Conservation (phyloP, 2,888 invertebrate species). For the Leptogaster cylindrica region DNA sequence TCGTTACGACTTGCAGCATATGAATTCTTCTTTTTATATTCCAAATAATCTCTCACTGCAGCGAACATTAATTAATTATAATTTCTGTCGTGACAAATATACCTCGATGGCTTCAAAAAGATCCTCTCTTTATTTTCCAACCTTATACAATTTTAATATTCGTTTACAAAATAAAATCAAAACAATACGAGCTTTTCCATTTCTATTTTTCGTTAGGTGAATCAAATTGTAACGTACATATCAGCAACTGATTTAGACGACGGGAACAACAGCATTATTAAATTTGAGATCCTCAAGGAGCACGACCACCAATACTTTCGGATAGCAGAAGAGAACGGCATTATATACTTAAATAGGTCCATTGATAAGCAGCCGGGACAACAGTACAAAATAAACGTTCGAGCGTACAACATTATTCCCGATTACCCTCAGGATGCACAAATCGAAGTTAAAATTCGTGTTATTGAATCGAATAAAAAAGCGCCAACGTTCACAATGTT, state of each 20-base stretch:
- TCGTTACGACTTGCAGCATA: too few relatives aligned
- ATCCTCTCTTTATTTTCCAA: too few relatives aligned
- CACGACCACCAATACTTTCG: constrained; percentile 73
- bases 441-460: constrained; percentile 81
- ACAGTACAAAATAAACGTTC: constrained; percentile 59
- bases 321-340: constrained; percentile 82
- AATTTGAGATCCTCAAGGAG: constrained; percentile 66
- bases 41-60: too few relatives aligned
- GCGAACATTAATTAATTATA: background rate
- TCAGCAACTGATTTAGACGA: constrained; percentile 93
- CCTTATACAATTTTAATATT: too few relatives aligned
- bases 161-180: too few relatives aligned
- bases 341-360: constrained; percentile 70
- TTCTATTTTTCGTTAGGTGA: constrained; percentile 52
- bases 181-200: background rate
- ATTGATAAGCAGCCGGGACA: constrained; percentile 60
- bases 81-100: background rate
- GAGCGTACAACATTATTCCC: constrained; percentile 59
- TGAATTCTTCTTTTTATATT: too few relatives aligned
- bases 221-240: constrained; percentile 80
- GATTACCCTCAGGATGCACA: constrained; percentile 67
- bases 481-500: constrained; percentile 76
- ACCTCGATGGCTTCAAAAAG: background rate
- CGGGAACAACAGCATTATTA: constrained; percentile 86
- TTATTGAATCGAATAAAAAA: constrained; percentile 87